A percentile compares a stretch with the other conserved stretches of the same genome.
These are phyloP conservation scores for Cephalotes varians DNA, from an alignment of 2,888 invertebrate species.

Conservation along the genomic window DNA sequence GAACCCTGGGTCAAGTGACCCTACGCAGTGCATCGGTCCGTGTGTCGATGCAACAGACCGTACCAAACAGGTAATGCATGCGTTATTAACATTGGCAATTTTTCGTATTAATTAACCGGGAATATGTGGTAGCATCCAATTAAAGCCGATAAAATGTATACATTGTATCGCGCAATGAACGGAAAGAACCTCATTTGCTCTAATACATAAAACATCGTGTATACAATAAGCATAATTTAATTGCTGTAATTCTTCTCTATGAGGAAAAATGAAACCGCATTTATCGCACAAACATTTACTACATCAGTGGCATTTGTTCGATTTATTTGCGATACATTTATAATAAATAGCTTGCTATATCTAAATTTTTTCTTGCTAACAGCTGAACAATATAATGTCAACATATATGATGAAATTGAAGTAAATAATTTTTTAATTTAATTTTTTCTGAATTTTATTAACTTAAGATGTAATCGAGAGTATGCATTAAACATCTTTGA, in stretches of 20 bases:
- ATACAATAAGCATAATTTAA: conserved; percentile 40
- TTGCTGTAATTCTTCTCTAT: conserved; percentile 9
- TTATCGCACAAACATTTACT: neutral
- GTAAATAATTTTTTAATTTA: neutral
- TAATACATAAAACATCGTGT: conserved; percentile 69
- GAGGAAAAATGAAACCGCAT: conserved; percentile 25
- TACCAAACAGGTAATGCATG: conserved; percentile 77
- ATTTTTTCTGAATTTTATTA: neutral
- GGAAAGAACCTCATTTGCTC: conserved; percentile 67
- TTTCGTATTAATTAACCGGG: conserved; percentile 79
- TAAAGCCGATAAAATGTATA: conserved; percentile 77
- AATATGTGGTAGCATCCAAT: conserved; percentile 74
- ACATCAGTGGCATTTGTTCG: neutral
- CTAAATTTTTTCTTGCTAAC: neutral
- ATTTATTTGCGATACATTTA: neutral
- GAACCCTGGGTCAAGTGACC: conserved; percentile 73
- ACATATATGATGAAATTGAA: neutral
- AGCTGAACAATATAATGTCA: neutral
- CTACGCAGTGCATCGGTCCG: conserved; percentile 69
- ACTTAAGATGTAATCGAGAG: neutral
- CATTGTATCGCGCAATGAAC: conserved; percentile 59
- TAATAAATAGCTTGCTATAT: neutral
- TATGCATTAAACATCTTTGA: neutral
- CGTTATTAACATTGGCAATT: conserved; percentile 79
- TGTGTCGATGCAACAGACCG: conserved; percentile 69